These are phyloP conservation scores for Batillaria attramentaria DNA, from an alignment of 1,140 invertebrate species.

Conservation along the genomic window DNA sequence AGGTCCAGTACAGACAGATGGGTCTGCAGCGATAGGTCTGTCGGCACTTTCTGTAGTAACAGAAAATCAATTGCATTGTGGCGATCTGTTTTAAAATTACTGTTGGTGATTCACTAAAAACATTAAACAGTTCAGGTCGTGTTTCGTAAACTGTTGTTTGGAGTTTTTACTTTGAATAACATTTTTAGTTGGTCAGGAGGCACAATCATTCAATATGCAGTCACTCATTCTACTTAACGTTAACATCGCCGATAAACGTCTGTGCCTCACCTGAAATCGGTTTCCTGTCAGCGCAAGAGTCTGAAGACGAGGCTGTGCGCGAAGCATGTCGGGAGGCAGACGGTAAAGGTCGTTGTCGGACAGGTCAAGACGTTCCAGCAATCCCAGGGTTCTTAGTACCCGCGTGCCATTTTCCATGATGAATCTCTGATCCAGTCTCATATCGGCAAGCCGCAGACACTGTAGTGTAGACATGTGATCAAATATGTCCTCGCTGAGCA, in stretches of 20 bases:
- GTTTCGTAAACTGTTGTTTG: background rate
- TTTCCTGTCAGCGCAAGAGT: background rate
- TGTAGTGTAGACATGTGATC: background rate
- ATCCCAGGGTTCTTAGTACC: background rate
- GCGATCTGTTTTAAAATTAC: too few relatives aligned
- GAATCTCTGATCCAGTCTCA: background rate
- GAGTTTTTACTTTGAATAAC: background rate
- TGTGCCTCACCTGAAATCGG: background rate
- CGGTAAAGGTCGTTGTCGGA: background rate
- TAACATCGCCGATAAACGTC: background rate
- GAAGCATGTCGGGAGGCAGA: background rate
- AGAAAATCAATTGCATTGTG: too few relatives aligned
- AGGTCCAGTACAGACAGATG: conserved; percentile 6
- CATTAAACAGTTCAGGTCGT: background rate
- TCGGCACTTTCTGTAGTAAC: background rate
- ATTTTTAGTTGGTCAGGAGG: background rate
- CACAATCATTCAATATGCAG: background rate
- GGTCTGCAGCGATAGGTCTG: background rate
- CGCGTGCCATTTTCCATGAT: background rate
- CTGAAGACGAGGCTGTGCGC: background rate
- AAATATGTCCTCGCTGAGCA: background rate
- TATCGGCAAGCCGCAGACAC: background rate
- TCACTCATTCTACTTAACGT: background rate
- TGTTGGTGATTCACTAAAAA: too few relatives aligned
- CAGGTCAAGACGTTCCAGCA: conserved; percentile 13